phyloP scores from a whole-genome alignment of 2,113 vertebrate genomes.

The Myrmophylax atrothorax region DNA sequence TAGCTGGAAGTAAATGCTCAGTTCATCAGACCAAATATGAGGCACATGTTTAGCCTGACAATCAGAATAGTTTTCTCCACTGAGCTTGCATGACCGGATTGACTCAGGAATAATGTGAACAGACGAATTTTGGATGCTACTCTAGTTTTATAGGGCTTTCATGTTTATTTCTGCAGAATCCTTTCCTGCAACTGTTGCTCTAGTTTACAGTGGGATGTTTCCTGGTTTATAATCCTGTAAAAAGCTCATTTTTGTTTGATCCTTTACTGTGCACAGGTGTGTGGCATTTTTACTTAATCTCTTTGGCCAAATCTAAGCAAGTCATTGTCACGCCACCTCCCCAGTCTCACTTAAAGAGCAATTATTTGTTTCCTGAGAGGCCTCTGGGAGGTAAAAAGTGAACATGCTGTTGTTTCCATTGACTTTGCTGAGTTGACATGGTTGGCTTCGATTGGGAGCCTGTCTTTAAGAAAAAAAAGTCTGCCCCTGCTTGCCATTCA shows the following conservation, averaged over 20 bases:
- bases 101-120: not conserved
- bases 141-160: not conserved
- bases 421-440: not conserved
- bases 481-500: not conserved
- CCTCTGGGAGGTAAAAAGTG: not conserved
- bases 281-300: not conserved
- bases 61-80: not conserved
- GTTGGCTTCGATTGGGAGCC: not conserved
- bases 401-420: not conserved
- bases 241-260: not conserved
- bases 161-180: not conserved
- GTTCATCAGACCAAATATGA: not conserved
- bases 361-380: not conserved
- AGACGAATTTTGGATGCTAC: not conserved
- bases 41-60: not conserved
- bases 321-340: not conserved
- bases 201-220: not conserved
- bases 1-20: not conserved
- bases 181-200: not conserved
- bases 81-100: not conserved
- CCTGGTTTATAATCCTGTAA: not conserved
- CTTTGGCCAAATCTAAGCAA: not conserved
- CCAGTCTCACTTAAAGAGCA: not conserved
- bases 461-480: not conserved
- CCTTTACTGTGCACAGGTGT: not conserved